Evolutionary conservation across 2,888 invertebrate species (phyloP).

Genomic region (Agrochola macilenta): DNA sequence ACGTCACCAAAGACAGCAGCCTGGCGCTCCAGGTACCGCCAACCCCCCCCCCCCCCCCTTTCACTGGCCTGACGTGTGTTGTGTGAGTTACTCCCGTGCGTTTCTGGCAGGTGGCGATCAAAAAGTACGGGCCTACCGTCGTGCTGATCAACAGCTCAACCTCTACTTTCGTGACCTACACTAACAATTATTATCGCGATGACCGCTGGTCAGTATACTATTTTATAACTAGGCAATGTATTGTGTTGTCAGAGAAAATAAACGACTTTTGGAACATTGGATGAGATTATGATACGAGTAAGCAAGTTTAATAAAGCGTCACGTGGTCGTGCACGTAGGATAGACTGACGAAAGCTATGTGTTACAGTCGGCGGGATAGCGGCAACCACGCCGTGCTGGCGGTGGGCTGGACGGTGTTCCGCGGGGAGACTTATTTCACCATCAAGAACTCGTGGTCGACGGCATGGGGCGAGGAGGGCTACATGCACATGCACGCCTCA

Average conservation of each 20-base stretch:
- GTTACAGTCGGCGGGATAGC: slow-evolving; percentile 71
- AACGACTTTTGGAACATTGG: not conserved
- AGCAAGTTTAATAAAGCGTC: not conserved
- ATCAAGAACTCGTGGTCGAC: slow-evolving; percentile 85
- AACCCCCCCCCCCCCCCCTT: fast-evolving
- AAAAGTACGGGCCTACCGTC: slow-evolving; percentile 80
- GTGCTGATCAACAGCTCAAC: slow-evolving; percentile 78
- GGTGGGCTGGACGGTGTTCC: slow-evolving; percentile 81
- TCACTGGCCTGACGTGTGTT: no score
- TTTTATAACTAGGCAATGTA: not conserved
- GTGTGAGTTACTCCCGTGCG: not conserved
- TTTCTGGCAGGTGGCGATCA: slow-evolving; percentile 78
- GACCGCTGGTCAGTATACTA: slow-evolving; percentile 77
- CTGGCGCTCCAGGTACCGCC: slow-evolving; percentile 80
- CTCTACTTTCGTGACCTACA: slow-evolving; percentile 76
- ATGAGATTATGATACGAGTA: not conserved
- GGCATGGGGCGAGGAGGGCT: slow-evolving; percentile 82
- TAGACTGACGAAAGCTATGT: slow-evolving; percentile 1
- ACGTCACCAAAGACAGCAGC: slow-evolving; percentile 80
- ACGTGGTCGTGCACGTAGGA: not conserved
- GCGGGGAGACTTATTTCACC: slow-evolving; percentile 79
- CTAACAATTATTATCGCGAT: slow-evolving; percentile 79
- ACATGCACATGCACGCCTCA: slow-evolving; percentile 77
- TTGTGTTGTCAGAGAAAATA: not conserved
- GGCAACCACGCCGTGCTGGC: slow-evolving; percentile 82